Evolutionary conservation across 1,140 invertebrate genomes (phyloP), one percentile per base, ranked within the genome.

Genomic region (Aphelenchoides avenae): DNA sequence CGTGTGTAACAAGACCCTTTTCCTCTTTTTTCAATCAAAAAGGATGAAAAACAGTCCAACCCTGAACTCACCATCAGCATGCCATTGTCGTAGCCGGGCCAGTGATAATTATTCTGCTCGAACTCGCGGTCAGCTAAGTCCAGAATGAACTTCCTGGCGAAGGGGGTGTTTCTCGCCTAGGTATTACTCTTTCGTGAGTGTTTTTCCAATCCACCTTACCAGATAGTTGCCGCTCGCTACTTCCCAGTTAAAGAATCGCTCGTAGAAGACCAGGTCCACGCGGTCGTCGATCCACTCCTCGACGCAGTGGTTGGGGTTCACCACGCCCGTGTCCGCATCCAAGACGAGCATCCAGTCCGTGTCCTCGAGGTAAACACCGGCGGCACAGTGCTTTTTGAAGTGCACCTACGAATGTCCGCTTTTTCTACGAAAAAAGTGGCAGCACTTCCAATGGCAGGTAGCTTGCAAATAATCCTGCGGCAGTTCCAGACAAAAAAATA

Each of bases 221-320:
- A 53, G 41, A 57, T 50, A 48, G 13, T 13, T 1, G 41, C 51
- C 51, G 13, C n/a, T 29, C 3, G 34, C 26, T 13, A 53, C 57
- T 5, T 53, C 51, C 51, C 51, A 53, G 26, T 53, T 53, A 24
- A 53, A 53, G 49, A 53, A 53, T 3, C 51, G 46, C 24, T 53
- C 51, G 5, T 56, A 56, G 43, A 53, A 53, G 13, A 53, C 15
- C 15, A 53, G 13, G 13, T 53, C 51, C n/a, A 53, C 51, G 3
- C 51, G 1, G 13, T 20, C 20, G 24, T 53, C 51, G 13, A 53
- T 53, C n/a, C 26, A 53, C 53, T 53, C 51, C 26, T 53, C 51
- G 41, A 53, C 57, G 51, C 51, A 53, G 26, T 53, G 51, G 13
- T 52, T 29, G 3, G 51, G 51, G 27, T 53, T 53, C 1, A 53